A percentile compares a stretch with the other conserved stretches of the same genome.
Evolutionary conservation across 2,113 vertebrate genomes (phyloP).

Genomic region (Corythornis vintsioides): DNA sequence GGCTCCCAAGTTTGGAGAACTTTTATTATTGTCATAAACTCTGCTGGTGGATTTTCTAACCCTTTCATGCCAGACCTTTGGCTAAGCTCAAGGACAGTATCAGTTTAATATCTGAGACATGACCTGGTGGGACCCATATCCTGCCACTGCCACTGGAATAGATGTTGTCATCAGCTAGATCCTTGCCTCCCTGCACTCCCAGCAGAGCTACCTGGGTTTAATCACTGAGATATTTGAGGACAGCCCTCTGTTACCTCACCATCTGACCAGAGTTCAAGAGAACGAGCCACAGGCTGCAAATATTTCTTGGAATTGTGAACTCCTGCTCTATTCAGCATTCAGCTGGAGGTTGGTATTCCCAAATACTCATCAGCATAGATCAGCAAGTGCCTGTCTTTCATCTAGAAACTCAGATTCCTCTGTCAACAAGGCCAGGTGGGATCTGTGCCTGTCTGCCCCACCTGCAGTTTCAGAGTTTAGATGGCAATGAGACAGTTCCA

Average conservation of each 20-base stretch:
- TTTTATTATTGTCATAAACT: slow-evolving; percentile 58
- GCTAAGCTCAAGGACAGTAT: background rate
- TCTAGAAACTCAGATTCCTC: slow-evolving; percentile 32
- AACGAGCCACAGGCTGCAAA: slow-evolving; percentile 18
- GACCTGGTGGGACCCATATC: background rate
- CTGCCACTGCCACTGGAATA: slow-evolving; percentile 28
- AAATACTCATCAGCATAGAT: background rate
- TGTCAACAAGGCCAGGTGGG: background rate
- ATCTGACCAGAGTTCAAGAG: slow-evolving; percentile 1
- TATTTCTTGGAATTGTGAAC: slow-evolving; percentile 33
- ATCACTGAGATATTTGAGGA: slow-evolving; percentile 16
- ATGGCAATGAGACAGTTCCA: background rate
- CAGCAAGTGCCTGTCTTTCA: slow-evolving; percentile 35
- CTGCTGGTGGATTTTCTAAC: slow-evolving; percentile 24
- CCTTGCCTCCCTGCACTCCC: background rate
- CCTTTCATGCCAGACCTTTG: background rate
- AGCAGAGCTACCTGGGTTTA: slow-evolving; percentile 48
- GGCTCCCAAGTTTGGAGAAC: slow-evolving; percentile 4
- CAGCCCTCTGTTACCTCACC: slow-evolving; percentile 25
- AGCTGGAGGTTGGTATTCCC: background rate
- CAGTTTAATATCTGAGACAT: background rate
- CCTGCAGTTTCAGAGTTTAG: background rate
- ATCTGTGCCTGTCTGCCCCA: background rate
- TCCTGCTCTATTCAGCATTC: slow-evolving; percentile 38
- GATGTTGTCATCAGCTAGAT: slow-evolving; percentile 14